Base-by-base conservation (phyloP, 1,140 invertebrate species). In the Trachymyrmex cornetzi region DNA sequence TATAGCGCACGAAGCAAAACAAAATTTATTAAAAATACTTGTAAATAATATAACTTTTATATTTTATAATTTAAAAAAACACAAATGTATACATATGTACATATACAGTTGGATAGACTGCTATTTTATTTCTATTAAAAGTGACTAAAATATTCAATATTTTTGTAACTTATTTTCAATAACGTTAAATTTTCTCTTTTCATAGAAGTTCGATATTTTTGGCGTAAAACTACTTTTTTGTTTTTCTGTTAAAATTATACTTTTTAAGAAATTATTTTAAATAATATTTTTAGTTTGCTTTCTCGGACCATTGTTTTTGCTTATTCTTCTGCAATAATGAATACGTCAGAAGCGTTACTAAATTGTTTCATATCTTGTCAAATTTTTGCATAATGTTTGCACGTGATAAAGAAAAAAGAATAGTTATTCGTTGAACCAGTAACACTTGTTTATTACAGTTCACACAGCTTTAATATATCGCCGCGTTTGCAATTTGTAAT, bases 211-310 rank as follows among this genome's bases (percentile, higher is more conserved):
- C 12, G 12, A 61, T 72, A 59, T 38, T 59, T 74, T 59, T 16
- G 3, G 3, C 7, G 5, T 44, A 14, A 81, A 82, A 74, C 4
- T 55, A 22, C 0, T 9, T 30, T 30, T n/a, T 14, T 30, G 59
- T 59, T 82, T 80, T 72, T 59, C 24, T n/a, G 12, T 48, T 3
- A 9, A 74, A 82, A 82, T 82, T 14, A 48, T 30, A 1, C 48
- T 34, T 24, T 74, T 50, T 82, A 38, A 59, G 19, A 57, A 74
- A 50, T 82, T 6, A 61, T 74, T 61, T 72, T 30, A 72, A 74
- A 74, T 1, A 11, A 48, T 38, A 27, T 50, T 74, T 44, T 27
- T 6, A 19, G 0, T 72, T 59, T 9, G 5, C 3, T 38, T 38
- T 38, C 34, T 38, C 34, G 34, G 7, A 38, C 6, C 7, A 38